Evolutionary conservation across 35 echinoderm and acorn worm genomes (phyloP), one percentile per base, ranked within the genome.

Genomic region (Strongylocentrotus purpuratus): DNA sequence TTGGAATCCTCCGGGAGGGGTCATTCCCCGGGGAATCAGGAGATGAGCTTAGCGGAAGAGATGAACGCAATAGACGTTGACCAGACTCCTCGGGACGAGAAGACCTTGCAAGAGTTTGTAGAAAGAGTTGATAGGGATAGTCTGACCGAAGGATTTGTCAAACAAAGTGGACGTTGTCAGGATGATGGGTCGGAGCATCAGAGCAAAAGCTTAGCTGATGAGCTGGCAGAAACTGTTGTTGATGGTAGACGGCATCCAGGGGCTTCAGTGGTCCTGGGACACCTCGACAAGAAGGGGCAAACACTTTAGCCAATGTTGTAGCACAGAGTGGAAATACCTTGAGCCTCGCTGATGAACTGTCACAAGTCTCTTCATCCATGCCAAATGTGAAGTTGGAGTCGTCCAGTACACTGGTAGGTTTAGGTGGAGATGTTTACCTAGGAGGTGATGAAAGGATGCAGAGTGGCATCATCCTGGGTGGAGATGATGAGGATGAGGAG

Each of bases 271-370:
- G 20, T 78, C 28, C 20, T 78, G 65, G 65, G 4, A 78, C 25
- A 28, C 65, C 65, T 28, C 20, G 20, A 78, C 65, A 78, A 8
- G 65, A 78, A 1, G 65, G 65, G 2, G 25, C 25, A 28, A 78
- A 78, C 28, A 28, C 20, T 78, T 78, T 78, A 78, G 22, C 18
- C 5, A 71, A 71, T 78, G 18, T 41, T 41, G 3, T n/a, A 78
- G 65, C 65, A 6, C 65, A 78, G 28, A n/a, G 7, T 78, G 65
- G 22, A 78, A n/a, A n/a, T 78, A 33, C 46, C 6, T 46, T 93
- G 91, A 93, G 91, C 48, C 91, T 93, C 32, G 91, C 91, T 28
- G 91, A 93, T 93, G 91, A 93, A 22, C 48, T 93, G 46, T 93
- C 48, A 5, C n/a, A 48, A 31, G 91, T 15, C 45, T 50, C 91